Evolutionary conservation across 92 coral and sea anemone species (phyloP), one percentile per base, ranked within the genome.

Genomic region (Umimayanthus kanabou): DNA sequence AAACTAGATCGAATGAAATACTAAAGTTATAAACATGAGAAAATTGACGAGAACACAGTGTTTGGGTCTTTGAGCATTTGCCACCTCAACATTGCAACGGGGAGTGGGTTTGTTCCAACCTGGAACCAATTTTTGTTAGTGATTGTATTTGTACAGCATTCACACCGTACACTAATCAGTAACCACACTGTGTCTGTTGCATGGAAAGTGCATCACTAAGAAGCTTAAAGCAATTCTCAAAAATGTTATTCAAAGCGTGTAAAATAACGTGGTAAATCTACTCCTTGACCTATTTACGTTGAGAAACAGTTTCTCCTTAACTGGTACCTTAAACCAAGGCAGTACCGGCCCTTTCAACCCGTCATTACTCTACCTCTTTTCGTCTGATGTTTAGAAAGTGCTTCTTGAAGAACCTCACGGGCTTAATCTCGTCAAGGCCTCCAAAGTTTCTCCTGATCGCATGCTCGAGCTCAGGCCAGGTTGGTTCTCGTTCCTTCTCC

Each of bases 391-490:
- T 14, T 6, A 70, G 16, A 37, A 88, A 79, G 15, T 92, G 93
- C 53, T 74, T 28, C 70, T 79, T 88, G 80, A 96, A 96, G 75
- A 94, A 53, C 23, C 77, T 40, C 13, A 95, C 96, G 8, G 98
- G 95, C 33, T 94, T 81, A 9, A 95, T 81, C 57, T 91, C 95
- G 71, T 89, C 37, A 33, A 33, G 37, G 37, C 37, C 37, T 33
- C 37, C 37, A 33, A 33, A 33, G 37, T 33, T 33, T 26, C 98
- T 76, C 84, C 95, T 88, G 57, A 95, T 92, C 11, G 98, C 95
- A 75, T 89, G 93, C 80, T 95, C 98, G 22, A 95, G 77, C 25
- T 94, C 89, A n/a, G 87, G 58, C 96, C 96, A 94, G 43, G 69
- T 55, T 26, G 96, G 94, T 39, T 89, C 90, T 73, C 20, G 89